Evolutionary conservation across 2,888 invertebrate genomes (phyloP).

Genomic region (Rhimphoctona megacephalus): DNA sequence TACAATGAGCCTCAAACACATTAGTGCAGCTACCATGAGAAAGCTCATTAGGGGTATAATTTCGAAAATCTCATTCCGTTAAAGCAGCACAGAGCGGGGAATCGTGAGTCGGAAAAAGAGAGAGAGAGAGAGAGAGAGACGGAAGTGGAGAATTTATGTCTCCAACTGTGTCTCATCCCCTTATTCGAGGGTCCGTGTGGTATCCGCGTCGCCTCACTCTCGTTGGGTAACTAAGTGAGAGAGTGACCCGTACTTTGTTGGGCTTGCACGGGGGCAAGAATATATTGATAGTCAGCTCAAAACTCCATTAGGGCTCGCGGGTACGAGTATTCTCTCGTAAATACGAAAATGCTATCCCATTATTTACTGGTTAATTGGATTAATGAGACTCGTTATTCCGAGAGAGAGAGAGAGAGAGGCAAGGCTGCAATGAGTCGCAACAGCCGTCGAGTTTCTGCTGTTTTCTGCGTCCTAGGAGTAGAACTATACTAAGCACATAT

Average conservation of each 20-base stretch:
- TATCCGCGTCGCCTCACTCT: slow-evolving; percentile 61
- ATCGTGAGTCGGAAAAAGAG: slow-evolving; percentile 5
- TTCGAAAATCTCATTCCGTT: slow-evolving; percentile 57
- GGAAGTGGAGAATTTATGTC: slow-evolving; percentile 75
- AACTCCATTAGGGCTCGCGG: slow-evolving; percentile 83
- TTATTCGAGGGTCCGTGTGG: slow-evolving; percentile 62
- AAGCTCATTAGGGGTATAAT: slow-evolving; percentile 52
- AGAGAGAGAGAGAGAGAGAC: slow-evolving; percentile 48
- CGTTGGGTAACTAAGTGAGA: slow-evolving; percentile 81
- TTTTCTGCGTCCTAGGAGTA: slow-evolving; percentile 58
- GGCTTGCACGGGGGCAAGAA: slow-evolving; percentile 75
- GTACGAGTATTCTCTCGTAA: slow-evolving; percentile 83
- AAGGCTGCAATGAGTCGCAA: slow-evolving; percentile 62
- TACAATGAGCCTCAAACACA: slow-evolving; percentile 5
- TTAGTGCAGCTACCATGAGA: slow-evolving; percentile 25
- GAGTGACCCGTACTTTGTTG: slow-evolving; percentile 84
- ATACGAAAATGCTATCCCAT: slow-evolving; percentile 85
- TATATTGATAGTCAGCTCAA: slow-evolving; percentile 85
- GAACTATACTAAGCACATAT: slow-evolving; percentile 24
- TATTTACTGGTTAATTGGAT: slow-evolving; percentile 85
- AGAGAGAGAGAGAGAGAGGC: slow-evolving; percentile 71
- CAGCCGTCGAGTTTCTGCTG: slow-evolving; percentile 54
- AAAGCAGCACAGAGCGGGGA: slow-evolving; percentile 21
- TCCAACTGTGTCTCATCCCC: slow-evolving; percentile 61
- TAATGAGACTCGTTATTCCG: slow-evolving; percentile 85